Conservation (phyloP, 2,797 vertebrate species). For the Halcyon chelicuti region DNA sequence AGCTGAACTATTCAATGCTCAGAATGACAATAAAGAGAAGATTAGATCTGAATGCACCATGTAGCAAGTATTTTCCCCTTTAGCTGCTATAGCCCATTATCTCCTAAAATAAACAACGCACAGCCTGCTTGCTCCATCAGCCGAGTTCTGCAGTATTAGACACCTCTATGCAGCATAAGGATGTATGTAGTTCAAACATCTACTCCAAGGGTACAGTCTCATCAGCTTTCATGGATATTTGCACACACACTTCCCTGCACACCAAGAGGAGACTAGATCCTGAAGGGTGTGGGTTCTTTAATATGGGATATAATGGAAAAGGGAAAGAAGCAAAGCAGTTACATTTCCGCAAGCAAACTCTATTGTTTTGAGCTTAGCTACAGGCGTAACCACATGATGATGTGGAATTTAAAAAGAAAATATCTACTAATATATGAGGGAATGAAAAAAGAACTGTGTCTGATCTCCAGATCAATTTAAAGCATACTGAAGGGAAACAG, state of each 20-base stretch:
- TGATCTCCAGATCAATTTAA: not conserved
- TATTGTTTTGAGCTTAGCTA: not conserved
- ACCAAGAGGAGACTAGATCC: not conserved
- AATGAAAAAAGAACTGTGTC: not conserved
- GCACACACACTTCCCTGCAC: not conserved
- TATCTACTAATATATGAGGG: not conserved
- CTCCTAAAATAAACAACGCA: not conserved
- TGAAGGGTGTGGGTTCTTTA: not conserved
- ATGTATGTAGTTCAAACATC: not conserved
- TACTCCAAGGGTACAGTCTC: not conserved
- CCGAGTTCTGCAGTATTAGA: not conserved
- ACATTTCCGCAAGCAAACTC: not conserved
- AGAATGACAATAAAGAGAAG: constrained; percentile 39
- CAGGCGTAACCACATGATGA: not conserved
- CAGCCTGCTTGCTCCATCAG: not conserved
- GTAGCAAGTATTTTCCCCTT: not conserved
- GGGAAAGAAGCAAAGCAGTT: not conserved
- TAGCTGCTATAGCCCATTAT: not conserved
- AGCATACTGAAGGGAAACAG: not conserved
- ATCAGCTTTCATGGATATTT: not conserved
- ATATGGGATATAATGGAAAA: not conserved
- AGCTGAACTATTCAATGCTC: constrained; percentile 31
- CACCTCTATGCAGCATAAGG: not conserved
- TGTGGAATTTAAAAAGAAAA: not conserved
- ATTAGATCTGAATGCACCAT: constrained; percentile 7